Conservation (phyloP, 2,888 invertebrate species). For the Pilophorus perplexus region DNA sequence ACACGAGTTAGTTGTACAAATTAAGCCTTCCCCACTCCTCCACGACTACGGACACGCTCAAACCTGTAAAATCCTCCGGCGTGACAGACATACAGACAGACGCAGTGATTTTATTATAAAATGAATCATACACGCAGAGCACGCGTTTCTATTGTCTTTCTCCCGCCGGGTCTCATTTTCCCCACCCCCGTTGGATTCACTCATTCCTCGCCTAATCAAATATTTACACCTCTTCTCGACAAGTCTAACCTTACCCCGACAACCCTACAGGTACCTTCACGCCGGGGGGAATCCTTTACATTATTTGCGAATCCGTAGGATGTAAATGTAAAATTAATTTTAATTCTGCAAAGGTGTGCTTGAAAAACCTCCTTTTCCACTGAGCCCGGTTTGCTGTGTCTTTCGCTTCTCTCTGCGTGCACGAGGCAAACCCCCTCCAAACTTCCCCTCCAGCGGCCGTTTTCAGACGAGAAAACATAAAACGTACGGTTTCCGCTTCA, state of each 20-base stretch:
- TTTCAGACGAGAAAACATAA: slow-evolving; percentile 1
- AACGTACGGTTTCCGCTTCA: slow-evolving; percentile 11
- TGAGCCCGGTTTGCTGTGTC: neutral
- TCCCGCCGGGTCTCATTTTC: neutral
- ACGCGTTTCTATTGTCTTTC: slow-evolving; percentile 24
- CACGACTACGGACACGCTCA: too few relatives aligned
- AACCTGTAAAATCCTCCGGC: too few relatives aligned
- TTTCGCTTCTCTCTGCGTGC: neutral
- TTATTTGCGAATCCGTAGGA: slow-evolving; percentile 24
- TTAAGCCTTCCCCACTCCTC: too few relatives aligned
- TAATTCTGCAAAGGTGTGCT: slow-evolving; percentile 29
- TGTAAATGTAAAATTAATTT: slow-evolving; percentile 38
- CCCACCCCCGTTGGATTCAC: slow-evolving; percentile 30
- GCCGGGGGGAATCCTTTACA: slow-evolving; percentile 17
- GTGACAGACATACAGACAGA: slow-evolving; percentile 11
- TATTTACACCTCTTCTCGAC: slow-evolving; percentile 34
- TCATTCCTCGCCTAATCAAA: slow-evolving; percentile 33
- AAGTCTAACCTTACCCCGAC: slow-evolving; percentile 7
- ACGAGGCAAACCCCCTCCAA: neutral
- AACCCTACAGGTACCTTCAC: neutral
- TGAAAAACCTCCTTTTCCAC: neutral
- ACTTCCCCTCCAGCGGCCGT: neutral
- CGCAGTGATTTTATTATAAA: slow-evolving; percentile 31
- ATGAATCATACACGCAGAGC: slow-evolving; percentile 28
- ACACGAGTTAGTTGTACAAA: slow-evolving; percentile 10